Conservation (phyloP, 2,888 invertebrate genomes). For the Amphipoea lucens region DNA sequence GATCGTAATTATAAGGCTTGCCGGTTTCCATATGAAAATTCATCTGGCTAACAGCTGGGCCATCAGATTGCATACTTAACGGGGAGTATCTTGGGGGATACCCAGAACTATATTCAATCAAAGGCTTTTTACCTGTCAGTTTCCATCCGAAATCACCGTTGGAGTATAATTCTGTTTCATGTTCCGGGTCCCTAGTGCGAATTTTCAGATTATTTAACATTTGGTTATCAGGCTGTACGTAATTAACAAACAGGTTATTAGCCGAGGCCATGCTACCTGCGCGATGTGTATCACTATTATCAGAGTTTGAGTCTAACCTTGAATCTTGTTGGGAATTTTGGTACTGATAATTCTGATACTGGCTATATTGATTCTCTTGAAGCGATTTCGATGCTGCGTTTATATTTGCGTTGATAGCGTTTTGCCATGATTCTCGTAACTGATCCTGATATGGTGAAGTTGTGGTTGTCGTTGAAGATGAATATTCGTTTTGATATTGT, state of each 20-base stretch:
- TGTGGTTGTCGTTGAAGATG: constrained; percentile 80
- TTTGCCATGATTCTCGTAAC: constrained; percentile 80
- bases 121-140: constrained; percentile 81
- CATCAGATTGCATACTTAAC: constrained; percentile 73
- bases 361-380: constrained; percentile 77
- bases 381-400: constrained; percentile 80
- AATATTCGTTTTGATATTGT: constrained; percentile 82
- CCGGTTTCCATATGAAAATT: constrained; percentile 85
- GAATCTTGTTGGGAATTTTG: constrained; percentile 76
- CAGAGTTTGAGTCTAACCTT: constrained; percentile 72
- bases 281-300: constrained; percentile 83
- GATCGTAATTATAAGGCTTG: constrained; percentile 79
- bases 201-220: constrained; percentile 75
- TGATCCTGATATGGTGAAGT: constrained; percentile 80
- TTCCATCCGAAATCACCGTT: constrained; percentile 89
- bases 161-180: constrained; percentile 81
- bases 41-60: constrained; percentile 82
- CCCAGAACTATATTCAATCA: constrained; percentile 74
- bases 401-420: constrained; percentile 72
- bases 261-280: constrained; percentile 80
- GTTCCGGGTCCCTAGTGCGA: constrained; percentile 79
- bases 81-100: constrained; percentile 79
- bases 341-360: constrained; percentile 78
- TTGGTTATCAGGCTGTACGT: constrained; percentile 83
- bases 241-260: constrained; percentile 84